phyloP scores from a whole-genome alignment of 1,140 invertebrate genomes.

The Lasioglossum baleicum region DNA sequence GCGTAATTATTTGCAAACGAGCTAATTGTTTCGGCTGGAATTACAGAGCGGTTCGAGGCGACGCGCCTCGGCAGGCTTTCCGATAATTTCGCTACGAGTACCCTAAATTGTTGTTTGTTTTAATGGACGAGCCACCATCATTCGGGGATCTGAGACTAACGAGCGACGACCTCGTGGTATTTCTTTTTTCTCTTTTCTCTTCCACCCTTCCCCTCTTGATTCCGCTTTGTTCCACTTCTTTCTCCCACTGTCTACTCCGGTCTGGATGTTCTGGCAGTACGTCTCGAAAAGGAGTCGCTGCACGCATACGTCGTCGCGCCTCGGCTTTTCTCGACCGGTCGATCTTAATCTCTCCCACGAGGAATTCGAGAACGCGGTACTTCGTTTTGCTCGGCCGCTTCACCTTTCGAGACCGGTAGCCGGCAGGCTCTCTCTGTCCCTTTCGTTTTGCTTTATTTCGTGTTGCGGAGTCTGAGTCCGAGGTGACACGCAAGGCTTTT shows the following conservation, averaged over 20 bases:
- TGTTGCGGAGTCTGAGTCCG: no score
- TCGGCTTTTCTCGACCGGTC: constrained; percentile 55
- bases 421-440: no score
- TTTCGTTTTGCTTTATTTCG: background rate
- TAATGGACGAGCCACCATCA: constrained; percentile 60
- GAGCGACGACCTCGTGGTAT: constrained; percentile 59
- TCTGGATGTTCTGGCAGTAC: background rate
- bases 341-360: constrained; percentile 68
- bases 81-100: constrained; percentile 31
- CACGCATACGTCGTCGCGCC: constrained; percentile 50
- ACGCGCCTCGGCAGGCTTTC: background rate
- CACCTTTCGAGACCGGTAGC: constrained; percentile 51
- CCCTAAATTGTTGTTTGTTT: constrained; percentile 64
- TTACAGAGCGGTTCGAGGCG: constrained; percentile 5
- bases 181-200: constrained; percentile 33
- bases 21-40: constrained; percentile 20
- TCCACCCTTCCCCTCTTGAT: constrained; percentile 12
- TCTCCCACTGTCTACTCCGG: background rate
- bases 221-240: background rate
- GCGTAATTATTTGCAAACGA: background rate
- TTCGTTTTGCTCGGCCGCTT: constrained; percentile 7
- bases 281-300: constrained; percentile 51
- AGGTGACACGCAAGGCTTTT: no score
- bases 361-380: constrained; percentile 66
- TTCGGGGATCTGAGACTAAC: constrained; percentile 61